These are phyloP conservation scores for Gymnarchus niloticus DNA, from an alignment of 2,113 vertebrate genomes.

Conservation along the genomic window DNA sequence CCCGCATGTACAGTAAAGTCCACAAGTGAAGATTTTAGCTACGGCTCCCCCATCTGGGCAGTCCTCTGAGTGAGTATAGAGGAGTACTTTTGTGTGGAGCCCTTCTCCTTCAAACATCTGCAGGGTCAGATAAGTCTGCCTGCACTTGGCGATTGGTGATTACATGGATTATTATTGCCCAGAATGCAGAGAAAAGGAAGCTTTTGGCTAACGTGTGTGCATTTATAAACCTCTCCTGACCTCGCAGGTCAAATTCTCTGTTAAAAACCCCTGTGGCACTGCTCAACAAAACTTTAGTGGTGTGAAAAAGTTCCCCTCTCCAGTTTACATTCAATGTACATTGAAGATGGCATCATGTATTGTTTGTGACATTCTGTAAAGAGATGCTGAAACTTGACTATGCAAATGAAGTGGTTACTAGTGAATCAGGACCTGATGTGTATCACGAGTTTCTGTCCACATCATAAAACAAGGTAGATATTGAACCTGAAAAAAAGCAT, in stretches of 20 bases:
- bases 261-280: not conserved
- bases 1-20: not conserved
- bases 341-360: not conserved
- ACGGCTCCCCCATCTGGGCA: not conserved
- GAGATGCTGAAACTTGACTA: not conserved
- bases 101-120: not conserved
- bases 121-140: not conserved
- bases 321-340: not conserved
- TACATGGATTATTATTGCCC: not conserved
- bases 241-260: not conserved
- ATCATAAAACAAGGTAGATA: not conserved
- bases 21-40: not conserved
- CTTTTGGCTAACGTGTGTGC: not conserved
- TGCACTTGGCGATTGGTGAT: not conserved
- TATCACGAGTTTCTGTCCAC: not conserved
- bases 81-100: not conserved
- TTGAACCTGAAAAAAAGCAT: not conserved
- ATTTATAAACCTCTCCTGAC: not conserved
- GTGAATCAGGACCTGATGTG: not conserved
- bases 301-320: not conserved
- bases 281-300: not conserved
- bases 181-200: not conserved
- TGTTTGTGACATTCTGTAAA: not conserved
- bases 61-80: not conserved
- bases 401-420: not conserved